Percentiles rank a stretch among this genome's conserved stretches.
Conservation (phyloP, 2,797 vertebrate species). For the Danio kyathit region DNA sequence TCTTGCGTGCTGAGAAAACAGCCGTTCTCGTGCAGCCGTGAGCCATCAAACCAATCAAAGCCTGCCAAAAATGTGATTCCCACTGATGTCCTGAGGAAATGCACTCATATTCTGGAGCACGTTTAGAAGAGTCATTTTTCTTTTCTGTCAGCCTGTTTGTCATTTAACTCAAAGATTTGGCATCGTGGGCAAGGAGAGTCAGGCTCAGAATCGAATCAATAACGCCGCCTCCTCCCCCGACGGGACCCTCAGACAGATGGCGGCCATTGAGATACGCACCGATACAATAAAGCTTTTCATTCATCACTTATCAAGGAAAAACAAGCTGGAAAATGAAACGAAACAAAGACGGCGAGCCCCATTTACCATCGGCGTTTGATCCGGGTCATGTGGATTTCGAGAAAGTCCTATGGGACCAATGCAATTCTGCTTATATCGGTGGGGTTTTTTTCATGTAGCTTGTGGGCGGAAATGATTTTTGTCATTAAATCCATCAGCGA, state of each 20-base stretch:
- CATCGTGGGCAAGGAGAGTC: conserved; percentile 13
- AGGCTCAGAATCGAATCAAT: conserved; percentile 69
- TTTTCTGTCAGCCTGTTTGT: conserved; percentile 4
- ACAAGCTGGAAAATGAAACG: conserved; percentile 63
- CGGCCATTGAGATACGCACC: conserved; percentile 30
- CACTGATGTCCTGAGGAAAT: conserved; percentile 17
- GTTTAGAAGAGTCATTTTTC: conserved; percentile 7
- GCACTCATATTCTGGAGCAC: conserved; percentile 3
- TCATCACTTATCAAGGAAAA: conserved; percentile 72
- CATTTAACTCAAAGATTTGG: conserved; percentile 39
- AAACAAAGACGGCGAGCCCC: conserved; percentile 57
- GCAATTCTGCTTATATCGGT: conserved; percentile 58
- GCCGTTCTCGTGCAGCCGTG: background rate
- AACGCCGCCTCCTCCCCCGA: conserved; percentile 64
- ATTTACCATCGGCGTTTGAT: conserved; percentile 22
- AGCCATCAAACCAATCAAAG: conserved; percentile 29
- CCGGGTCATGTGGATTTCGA: conserved; percentile 22
- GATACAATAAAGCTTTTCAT: conserved; percentile 69
- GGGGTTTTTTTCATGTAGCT: conserved; percentile 50
- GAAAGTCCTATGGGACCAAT: conserved; percentile 60
- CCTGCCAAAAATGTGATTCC: conserved; percentile 13
- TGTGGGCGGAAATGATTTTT: conserved; percentile 72
- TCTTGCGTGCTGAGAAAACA: conserved; percentile 1
- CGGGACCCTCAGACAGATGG: conserved; percentile 58
- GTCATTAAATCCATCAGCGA: conserved; percentile 76